Evolutionary conservation across 2,888 invertebrate genomes (phyloP), one percentile per base, ranked within the genome.

Genomic region (Cephus rjabovi): DNA sequence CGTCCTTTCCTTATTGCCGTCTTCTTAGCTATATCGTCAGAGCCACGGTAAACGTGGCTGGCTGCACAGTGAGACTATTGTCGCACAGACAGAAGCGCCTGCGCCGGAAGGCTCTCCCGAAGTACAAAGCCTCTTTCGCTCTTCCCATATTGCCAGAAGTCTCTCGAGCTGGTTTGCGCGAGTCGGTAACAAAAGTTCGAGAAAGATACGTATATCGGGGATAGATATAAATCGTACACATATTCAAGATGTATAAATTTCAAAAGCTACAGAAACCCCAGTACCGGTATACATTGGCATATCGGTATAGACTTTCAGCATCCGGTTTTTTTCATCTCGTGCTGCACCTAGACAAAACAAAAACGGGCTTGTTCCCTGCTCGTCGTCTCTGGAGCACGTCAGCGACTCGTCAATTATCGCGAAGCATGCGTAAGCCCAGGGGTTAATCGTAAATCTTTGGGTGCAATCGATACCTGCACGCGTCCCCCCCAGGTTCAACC

Each of bases 371-470:
- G 34, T 71, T 31, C 23, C 34, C 71, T 71, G 15, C 35, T 12
- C 35, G 69, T 34, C 74, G 73, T 77, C 74, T 80, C 76, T 76
- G 74, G n/a, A 76, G 34, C 73, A 75, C 30, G 76, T 33, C 35
- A 12, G 71, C 71, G 56, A 68, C 35, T 34, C 56, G 30, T 75
- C 74, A 37, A 74, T 74, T 74, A 74, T 12, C n/a, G 34, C 31
- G 34, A 34, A 68, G 73, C 69, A 77, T 70, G 76, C 37, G 35
- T 40, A 31, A 73, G 76, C 68, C 69, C 34, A 68, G 79, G 56
- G 74, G 40, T 80, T 76, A 80, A 80, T 80, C 80, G 77, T 80
- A 80, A 80, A 80, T 80, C 79, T 79, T 79, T 69, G 77, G 75
- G 31, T 40, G 74, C 56, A 80, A 80, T 80, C 80, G 76, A 80